These are phyloP conservation scores for Diaprepes abbreviatus DNA, from an alignment of 2,888 invertebrate genomes.

Conservation along the genomic window DNA sequence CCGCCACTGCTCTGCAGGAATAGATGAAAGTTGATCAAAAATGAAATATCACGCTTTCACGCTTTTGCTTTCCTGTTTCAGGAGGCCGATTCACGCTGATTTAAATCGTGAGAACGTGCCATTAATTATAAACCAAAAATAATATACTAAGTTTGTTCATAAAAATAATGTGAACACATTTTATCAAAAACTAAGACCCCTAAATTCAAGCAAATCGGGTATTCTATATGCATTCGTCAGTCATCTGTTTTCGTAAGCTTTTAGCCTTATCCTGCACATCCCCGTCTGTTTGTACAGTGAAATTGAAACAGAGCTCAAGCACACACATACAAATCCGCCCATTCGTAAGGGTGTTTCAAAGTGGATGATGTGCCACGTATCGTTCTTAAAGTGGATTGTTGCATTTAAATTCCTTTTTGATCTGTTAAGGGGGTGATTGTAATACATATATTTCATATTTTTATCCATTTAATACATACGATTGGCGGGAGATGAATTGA, in stretches of 20 bases:
- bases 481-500: too few relatives aligned
- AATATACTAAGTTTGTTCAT: too few relatives aligned
- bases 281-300: slow-evolving; percentile 64
- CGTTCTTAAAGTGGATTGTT: slow-evolving; percentile 6
- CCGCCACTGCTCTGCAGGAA: too few relatives aligned
- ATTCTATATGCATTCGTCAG: slow-evolving; percentile 61
- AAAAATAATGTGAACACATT: neutral
- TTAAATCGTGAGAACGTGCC: too few relatives aligned
- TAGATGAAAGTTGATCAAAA: too few relatives aligned
- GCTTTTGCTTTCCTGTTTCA: too few relatives aligned
- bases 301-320: slow-evolving; percentile 61
- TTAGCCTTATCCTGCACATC: slow-evolving; percentile 60
- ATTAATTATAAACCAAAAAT: too few relatives aligned
- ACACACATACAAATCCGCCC: slow-evolving; percentile 28
- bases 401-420: slow-evolving; percentile 7
- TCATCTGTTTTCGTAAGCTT: slow-evolving; percentile 65
- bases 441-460: neutral
- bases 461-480: neutral
- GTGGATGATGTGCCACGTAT: slow-evolving; percentile 11
- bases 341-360: slow-evolving; percentile 17
- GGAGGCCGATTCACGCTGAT: too few relatives aligned
- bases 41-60: too few relatives aligned
- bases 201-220: slow-evolving; percentile 47
- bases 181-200: slow-evolving; percentile 2
- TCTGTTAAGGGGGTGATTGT: neutral